These are phyloP conservation scores for Drosophila pseudoananassae DNA, from an alignment of 1,140 invertebrate species.

Conservation along the genomic window DNA sequence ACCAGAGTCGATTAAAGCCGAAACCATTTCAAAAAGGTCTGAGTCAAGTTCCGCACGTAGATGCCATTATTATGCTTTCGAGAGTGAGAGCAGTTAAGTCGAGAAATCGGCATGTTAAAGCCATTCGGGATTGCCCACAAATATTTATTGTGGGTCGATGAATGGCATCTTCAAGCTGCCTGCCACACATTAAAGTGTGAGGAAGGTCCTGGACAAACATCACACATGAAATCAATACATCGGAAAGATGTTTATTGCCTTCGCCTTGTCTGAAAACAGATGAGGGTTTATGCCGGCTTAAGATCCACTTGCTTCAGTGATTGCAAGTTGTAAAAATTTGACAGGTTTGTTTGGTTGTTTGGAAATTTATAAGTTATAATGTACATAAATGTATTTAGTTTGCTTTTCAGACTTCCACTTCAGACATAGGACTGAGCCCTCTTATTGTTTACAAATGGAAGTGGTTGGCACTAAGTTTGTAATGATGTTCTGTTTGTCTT, in stretches of 20 bases:
- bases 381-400: background rate
- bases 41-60: conserved; percentile 24
- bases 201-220: background rate
- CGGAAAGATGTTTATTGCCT: background rate
- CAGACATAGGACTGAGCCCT: too few species aligned
- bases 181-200: conserved; percentile 5
- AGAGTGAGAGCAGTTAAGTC: conserved; percentile 16
- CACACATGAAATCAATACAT: conserved; percentile 8
- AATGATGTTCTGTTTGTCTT: background rate
- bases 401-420: background rate
- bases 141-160: background rate
- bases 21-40: conserved; percentile 28
- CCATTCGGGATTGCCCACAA: conserved; percentile 8
- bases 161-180: background rate
- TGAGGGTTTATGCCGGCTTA: background rate
- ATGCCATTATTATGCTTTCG: conserved; percentile 20
- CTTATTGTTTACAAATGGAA: background rate
- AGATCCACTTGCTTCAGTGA: background rate
- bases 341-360: background rate
- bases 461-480: background rate
- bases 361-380: background rate
- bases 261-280: background rate
- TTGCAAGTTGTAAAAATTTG: background rate
- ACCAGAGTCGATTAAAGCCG: conserved; percentile 30
- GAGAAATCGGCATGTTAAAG: conserved; percentile 15